phyloP scores from a whole-genome alignment of 2,113 vertebrate species.

The Syrmaticus mikado region DNA sequence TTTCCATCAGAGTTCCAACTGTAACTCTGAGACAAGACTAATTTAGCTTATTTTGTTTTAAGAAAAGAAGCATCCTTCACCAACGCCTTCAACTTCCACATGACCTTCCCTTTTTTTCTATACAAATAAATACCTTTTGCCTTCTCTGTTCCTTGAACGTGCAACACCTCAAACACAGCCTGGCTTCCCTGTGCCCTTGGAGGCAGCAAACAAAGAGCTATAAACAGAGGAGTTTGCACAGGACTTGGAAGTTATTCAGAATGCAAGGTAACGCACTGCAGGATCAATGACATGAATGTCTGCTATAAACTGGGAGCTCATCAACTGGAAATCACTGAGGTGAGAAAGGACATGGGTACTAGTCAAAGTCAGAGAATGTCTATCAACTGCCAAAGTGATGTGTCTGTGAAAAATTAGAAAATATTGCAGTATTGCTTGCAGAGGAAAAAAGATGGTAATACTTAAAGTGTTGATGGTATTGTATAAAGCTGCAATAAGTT shows the following conservation, averaged over 20 bases:
- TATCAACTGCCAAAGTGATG: constrained; percentile 37
- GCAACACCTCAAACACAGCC: background rate
- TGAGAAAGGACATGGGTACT: constrained; percentile 47
- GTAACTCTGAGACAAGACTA: background rate
- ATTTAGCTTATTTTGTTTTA: background rate
- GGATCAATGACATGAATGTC: constrained; percentile 21
- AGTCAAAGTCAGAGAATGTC: background rate
- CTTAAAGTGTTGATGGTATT: background rate
- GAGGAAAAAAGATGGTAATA: background rate
- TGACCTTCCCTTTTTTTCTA: background rate
- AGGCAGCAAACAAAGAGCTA: background rate
- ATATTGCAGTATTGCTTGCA: background rate
- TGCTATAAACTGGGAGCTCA: constrained; percentile 44
- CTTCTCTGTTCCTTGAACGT: background rate
- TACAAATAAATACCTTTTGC: background rate
- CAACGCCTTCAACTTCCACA: background rate
- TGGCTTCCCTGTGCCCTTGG: background rate
- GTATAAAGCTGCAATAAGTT: background rate
- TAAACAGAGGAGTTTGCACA: background rate
- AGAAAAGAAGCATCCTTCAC: background rate
- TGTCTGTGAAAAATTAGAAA: background rate
- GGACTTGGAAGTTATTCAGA: background rate
- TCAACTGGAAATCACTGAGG: constrained; percentile 27
- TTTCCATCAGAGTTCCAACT: background rate
- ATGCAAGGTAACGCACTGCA: background rate